Evolutionary conservation across 1,140 invertebrate genomes (phyloP).

Genomic region (Fopius arisanus): DNA sequence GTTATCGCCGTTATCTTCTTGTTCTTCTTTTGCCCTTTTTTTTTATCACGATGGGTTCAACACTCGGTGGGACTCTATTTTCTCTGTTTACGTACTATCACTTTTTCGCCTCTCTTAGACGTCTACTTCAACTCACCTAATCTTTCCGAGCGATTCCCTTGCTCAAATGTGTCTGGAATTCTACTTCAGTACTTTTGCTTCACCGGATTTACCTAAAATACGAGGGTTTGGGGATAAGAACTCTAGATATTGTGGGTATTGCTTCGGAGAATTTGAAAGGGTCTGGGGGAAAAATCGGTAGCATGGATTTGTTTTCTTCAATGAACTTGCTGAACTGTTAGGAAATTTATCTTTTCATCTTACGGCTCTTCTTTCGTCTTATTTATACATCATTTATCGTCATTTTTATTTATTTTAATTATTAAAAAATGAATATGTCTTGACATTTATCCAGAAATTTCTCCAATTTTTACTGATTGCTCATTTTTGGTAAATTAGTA

Average conservation of each 20-base stretch:
- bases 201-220: background rate
- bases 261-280: background rate
- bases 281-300: background rate
- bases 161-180: background rate
- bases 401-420: too few species aligned
- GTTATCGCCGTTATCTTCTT: background rate
- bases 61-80: background rate
- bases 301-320: background rate
- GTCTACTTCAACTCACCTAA: background rate
- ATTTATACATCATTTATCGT: background rate
- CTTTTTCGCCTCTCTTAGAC: background rate
- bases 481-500: too few species aligned
- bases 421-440: too few species aligned
- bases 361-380: background rate
- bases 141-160: slow-evolving; percentile 3
- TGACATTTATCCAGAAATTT: too few species aligned
- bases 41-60: background rate
- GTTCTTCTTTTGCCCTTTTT: background rate
- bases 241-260: background rate
- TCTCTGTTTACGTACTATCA: background rate
- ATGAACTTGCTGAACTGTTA: too few species aligned
- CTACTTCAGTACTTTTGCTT: slow-evolving; percentile 1
- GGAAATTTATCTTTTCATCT: background rate
- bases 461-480: too few species aligned
- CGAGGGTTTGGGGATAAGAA: background rate